A percentile compares a stretch with the other conserved stretches of the same genome.
Conservation (phyloP, 2,113 vertebrate species). For the Amphiprion ocellaris region DNA sequence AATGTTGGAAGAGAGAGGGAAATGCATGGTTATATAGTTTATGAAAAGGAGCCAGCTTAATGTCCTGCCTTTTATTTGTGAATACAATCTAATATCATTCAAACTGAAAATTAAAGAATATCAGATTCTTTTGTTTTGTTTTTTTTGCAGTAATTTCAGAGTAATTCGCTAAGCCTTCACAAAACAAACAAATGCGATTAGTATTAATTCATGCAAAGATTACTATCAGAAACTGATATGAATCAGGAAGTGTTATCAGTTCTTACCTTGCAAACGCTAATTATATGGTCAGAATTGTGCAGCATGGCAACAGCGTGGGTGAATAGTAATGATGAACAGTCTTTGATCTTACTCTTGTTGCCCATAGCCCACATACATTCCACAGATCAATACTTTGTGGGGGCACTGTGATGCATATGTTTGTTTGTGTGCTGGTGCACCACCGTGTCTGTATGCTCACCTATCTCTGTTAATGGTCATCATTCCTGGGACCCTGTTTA, state of each 20-base stretch:
- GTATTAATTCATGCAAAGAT: too few relatives aligned
- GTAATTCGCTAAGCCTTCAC: not conserved
- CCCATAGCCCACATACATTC: not conserved
- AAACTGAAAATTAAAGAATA: conserved; percentile 11
- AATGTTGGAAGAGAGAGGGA: not conserved
- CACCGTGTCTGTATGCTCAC: not conserved
- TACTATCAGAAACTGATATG: too few relatives aligned
- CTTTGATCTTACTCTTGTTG: not conserved
- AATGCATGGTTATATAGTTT: not conserved
- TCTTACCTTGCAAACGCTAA: too few relatives aligned
- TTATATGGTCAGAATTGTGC: too few relatives aligned
- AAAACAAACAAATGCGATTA: not conserved
- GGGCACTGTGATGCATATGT: not conserved
- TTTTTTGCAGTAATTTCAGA: conserved; percentile 7
- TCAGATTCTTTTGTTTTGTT: not conserved
- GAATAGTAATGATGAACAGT: not conserved
- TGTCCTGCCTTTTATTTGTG: not conserved
- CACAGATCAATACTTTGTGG: not conserved
- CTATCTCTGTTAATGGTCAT: not conserved
- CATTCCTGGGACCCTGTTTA: not conserved
- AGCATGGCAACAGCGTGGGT: not conserved
- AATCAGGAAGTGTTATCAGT: too few relatives aligned
- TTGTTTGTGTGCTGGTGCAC: not conserved
- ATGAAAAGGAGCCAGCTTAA: conserved; percentile 9
- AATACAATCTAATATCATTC: conserved; percentile 3